Conservation (phyloP, 2,113 vertebrate species). For the Equus przewalskii region DNA sequence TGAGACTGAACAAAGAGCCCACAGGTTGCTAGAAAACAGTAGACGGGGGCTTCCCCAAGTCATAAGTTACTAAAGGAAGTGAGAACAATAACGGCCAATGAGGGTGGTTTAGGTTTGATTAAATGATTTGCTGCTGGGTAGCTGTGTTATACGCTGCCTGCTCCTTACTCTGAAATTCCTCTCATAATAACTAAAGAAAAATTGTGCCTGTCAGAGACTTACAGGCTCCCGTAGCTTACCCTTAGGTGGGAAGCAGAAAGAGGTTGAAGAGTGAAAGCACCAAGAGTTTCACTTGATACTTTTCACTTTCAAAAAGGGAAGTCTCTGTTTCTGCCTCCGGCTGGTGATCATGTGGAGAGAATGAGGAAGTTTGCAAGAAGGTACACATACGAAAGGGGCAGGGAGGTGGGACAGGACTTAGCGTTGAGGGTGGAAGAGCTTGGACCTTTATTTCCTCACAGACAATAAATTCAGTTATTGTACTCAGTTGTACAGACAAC, state of each 20-base stretch:
- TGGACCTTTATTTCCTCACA: neutral
- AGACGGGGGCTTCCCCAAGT: accelerated
- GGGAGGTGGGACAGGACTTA: neutral
- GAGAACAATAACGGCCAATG: neutral
- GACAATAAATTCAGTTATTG: neutral
- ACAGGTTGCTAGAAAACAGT: accelerated
- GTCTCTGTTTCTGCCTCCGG: neutral
- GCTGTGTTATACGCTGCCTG: accelerated
- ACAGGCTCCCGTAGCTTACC: neutral
- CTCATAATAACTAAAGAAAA: neutral
- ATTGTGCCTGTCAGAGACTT: neutral
- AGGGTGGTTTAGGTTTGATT: neutral
- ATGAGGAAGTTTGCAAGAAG: neutral
- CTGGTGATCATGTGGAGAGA: neutral
- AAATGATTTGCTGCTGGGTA: neutral
- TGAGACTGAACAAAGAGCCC: neutral
- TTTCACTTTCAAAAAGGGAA: neutral
- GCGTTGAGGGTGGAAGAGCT: neutral
- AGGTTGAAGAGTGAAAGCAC: neutral
- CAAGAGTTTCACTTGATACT: neutral
- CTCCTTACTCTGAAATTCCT: neutral
- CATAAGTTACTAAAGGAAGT: neutral
- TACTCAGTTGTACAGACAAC: too few relatives aligned
- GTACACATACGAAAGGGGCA: accelerated
- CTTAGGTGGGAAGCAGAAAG: neutral